These are phyloP conservation scores for Centruroides vittatus DNA, from an alignment of 1,140 invertebrate genomes.

Conservation along the genomic window DNA sequence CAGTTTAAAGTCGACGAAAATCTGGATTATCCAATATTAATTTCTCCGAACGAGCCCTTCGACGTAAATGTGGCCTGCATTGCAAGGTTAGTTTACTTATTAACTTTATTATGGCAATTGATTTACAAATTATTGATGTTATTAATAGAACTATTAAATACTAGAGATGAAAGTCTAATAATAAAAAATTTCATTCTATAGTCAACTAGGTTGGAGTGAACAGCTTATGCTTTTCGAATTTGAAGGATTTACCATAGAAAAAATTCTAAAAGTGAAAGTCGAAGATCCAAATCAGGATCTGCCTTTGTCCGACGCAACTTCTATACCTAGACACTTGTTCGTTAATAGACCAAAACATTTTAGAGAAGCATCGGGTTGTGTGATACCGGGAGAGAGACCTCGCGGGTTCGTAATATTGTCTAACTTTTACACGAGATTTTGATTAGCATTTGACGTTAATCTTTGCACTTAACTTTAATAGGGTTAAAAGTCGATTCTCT, in stretches of 20 bases:
- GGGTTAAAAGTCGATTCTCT: constrained; percentile 1
- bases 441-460: not conserved
- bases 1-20: not conserved
- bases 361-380: not conserved
- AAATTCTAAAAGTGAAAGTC: constrained; percentile 1
- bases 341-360: not conserved
- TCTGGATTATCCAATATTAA: not conserved
- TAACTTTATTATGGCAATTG: too few relatives aligned
- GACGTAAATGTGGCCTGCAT: not conserved
- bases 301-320: constrained; percentile 3
- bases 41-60: not conserved
- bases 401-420: not conserved
- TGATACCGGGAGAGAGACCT: constrained; percentile 9
- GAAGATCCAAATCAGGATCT: constrained; percentile 10
- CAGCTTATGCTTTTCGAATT: constrained; percentile 10
- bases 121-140: too few relatives aligned
- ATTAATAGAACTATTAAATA: too few relatives aligned
- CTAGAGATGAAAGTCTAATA: not conserved
- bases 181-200: not conserved
- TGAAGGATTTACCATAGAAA: constrained; percentile 4
- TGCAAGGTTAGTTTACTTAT: not conserved
- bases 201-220: constrained; percentile 5
- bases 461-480: not conserved
- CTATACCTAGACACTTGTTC: not conserved
- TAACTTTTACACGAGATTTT: not conserved